Evolutionary conservation across 2,888 invertebrate genomes (phyloP).

Genomic region (Acrocyrtus sp.): DNA sequence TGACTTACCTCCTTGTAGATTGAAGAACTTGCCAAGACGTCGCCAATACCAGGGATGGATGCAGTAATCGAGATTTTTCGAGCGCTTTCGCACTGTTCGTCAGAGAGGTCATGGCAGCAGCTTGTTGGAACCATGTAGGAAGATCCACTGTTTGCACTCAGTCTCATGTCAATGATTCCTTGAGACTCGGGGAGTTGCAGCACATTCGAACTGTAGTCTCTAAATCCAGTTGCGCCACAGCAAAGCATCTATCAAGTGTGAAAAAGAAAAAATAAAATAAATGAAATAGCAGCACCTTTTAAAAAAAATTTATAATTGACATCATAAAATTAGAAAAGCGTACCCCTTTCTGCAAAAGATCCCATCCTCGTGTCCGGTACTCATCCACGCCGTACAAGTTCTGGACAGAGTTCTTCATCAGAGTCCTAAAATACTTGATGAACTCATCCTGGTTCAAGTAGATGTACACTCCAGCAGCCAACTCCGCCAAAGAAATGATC

Average conservation of each 20-base stretch:
- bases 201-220: conserved; percentile 59
- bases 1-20: conserved; percentile 57
- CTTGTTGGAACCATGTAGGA: conserved; percentile 58
- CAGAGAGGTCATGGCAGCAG: conserved; percentile 55
- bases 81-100: conserved; percentile 52
- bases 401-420: conserved; percentile 60
- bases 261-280: neutral
- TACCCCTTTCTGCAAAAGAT: conserved; percentile 59
- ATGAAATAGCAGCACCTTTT: neutral
- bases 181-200: conserved; percentile 45
- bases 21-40: conserved; percentile 43
- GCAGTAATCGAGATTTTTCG: conserved; percentile 53
- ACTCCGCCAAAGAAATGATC: conserved; percentile 59
- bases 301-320: neutral
- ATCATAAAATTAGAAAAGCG: conserved; percentile 1
- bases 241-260: conserved; percentile 57
- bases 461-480: conserved; percentile 61
- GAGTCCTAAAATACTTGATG: conserved; percentile 54
- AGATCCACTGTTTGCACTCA: conserved; percentile 49
- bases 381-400: conserved; percentile 58
- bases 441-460: conserved; percentile 60
- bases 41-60: conserved; percentile 52
- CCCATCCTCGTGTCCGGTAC: conserved; percentile 58
- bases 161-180: conserved; percentile 61
- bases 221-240: conserved; percentile 59